Conservation (phyloP, 2,888 invertebrate species). For the Latrodectus elegans region DNA sequence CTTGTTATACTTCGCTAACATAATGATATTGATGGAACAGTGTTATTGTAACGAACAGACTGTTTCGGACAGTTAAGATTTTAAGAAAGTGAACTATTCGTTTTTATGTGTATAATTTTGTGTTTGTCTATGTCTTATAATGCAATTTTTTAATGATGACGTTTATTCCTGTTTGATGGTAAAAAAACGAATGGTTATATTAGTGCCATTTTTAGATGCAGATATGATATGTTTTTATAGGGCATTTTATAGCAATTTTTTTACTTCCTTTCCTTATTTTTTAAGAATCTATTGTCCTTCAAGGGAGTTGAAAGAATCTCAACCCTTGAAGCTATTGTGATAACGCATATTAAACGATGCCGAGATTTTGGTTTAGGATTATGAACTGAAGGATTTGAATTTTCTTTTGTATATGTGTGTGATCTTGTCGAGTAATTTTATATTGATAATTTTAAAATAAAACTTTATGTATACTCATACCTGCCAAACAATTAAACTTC, state of each 20-base stretch:
- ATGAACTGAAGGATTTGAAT: slow-evolving; percentile 9
- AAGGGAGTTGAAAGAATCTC: too few species aligned
- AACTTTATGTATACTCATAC: neutral
- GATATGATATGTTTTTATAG: neutral
- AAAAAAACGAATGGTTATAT: neutral
- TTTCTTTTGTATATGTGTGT: slow-evolving; percentile 47
- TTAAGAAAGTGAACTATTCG: slow-evolving; percentile 13
- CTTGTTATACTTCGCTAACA: slow-evolving; percentile 21
- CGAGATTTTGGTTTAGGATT: slow-evolving; percentile 9
- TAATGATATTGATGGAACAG: slow-evolving; percentile 18
- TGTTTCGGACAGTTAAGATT: slow-evolving; percentile 27
- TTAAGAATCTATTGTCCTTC: too few species aligned
- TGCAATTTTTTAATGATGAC: slow-evolving; percentile 12
- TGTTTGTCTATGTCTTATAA: slow-evolving; percentile 9
- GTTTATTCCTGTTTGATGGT: slow-evolving; percentile 13
- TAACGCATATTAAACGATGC: slow-evolving; percentile 35
- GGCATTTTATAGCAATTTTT: neutral
- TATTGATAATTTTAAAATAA: slow-evolving; percentile 31
- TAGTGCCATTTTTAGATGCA: neutral
- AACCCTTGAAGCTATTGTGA: slow-evolving; percentile 61
- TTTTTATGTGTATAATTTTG: slow-evolving; percentile 1
- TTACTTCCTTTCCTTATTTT: neutral
- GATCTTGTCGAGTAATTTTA: slow-evolving; percentile 53
- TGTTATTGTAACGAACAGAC: slow-evolving; percentile 11
- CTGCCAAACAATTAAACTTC: too few species aligned